Percentiles rank a stretch among this genome's conserved stretches.
phyloP scores from a whole-genome alignment of 1,140 invertebrate species.

The Leptinotarsa defecta region DNA sequence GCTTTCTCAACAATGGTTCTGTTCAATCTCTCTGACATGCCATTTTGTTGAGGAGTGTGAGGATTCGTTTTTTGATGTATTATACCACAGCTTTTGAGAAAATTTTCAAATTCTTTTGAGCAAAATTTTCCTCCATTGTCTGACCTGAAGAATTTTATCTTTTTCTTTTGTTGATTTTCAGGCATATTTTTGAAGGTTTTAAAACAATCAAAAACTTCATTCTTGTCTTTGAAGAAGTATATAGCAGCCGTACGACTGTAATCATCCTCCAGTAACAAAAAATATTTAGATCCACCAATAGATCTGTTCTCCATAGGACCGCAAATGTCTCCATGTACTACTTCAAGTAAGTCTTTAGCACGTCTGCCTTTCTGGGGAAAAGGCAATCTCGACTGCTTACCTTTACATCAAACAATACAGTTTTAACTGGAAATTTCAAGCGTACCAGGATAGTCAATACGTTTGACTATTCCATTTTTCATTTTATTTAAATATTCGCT shows the following conservation, averaged over 20 bases:
- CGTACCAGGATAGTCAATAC: too few species aligned
- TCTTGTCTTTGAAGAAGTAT: constrained; percentile 53
- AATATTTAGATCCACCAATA: constrained; percentile 52
- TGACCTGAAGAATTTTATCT: background rate
- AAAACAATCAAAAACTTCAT: constrained; percentile 35
- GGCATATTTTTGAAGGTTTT: background rate
- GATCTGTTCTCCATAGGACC: too few species aligned
- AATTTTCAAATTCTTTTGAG: background rate
- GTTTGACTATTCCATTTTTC: too few species aligned
- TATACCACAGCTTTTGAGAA: background rate
- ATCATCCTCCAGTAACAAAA: constrained; percentile 56
- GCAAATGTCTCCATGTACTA: too few species aligned
- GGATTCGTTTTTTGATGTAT: background rate
- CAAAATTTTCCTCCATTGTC: background rate
- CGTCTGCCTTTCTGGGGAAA: too few species aligned
- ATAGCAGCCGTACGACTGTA: constrained; percentile 43
- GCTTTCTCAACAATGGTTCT: too few species aligned
- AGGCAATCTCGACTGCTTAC: too few species aligned
- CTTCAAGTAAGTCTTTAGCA: too few species aligned
- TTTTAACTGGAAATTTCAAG: too few species aligned
- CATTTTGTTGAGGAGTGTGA: background rate
- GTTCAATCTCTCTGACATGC: too few species aligned
- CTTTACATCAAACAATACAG: too few species aligned
- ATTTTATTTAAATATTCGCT: too few species aligned
- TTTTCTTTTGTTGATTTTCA: background rate